These are phyloP conservation scores for Natrix natrix DNA, from an alignment of 2,797 vertebrate genomes.

Conservation along the genomic window DNA sequence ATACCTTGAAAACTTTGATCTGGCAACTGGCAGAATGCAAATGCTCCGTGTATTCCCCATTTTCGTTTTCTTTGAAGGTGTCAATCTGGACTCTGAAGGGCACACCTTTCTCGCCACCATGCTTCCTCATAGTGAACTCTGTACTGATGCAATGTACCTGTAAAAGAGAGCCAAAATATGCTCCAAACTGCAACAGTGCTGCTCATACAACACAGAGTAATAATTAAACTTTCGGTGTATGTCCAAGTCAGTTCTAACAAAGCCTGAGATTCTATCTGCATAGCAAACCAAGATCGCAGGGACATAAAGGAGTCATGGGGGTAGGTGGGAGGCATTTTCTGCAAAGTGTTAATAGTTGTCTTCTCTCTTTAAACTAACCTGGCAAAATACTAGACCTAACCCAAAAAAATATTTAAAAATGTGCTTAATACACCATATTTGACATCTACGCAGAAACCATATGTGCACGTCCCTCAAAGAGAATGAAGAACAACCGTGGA, in stretches of 20 bases:
- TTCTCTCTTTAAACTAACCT: not conserved
- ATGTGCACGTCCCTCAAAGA: not conserved
- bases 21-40: constrained; percentile 78
- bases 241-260: not conserved
- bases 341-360: not conserved
- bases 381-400: not conserved
- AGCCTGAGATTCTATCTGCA: not conserved
- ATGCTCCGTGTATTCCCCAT: constrained; percentile 80
- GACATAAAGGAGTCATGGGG: not conserved
- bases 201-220: not conserved
- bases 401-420: not conserved
- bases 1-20: constrained; percentile 81
- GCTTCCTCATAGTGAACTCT: constrained; percentile 96
- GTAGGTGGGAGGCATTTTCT: not conserved
- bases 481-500: not conserved
- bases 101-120: constrained; percentile 92
- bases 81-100: constrained; percentile 95
- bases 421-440: not conserved
- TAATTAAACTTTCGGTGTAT: not conserved
- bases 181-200: too few relatives aligned
- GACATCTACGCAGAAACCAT: not conserved
- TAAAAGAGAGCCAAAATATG: not conserved
- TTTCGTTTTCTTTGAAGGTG: constrained; percentile 91
- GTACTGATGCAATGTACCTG: constrained; percentile 98
- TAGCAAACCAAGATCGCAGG: not conserved